Evolutionary conservation across 2,797 vertebrate genomes (phyloP), one percentile per base, ranked within the genome.

Genomic region (Galagoides demidoff): DNA sequence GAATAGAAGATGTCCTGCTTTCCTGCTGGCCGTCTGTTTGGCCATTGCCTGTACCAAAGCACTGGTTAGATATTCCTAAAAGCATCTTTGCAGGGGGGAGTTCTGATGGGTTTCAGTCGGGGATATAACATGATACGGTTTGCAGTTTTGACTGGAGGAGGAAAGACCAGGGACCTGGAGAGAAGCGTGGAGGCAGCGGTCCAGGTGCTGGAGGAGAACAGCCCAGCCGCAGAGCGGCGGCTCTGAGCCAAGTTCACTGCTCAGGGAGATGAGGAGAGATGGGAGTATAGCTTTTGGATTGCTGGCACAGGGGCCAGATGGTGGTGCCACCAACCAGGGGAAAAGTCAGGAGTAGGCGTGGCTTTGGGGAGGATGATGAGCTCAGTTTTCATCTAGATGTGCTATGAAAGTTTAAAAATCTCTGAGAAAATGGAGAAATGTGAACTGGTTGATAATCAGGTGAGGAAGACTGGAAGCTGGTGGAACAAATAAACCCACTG

Each of bases 401-500:
- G 19, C 45, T 95, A 43, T 34, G 63, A 91, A 52, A 95, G 34
- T 19, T 70, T 43, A 87, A 61, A 96, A 94, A n/a, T 70, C 61
- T 49, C 71, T 64, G 68, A 87, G 85, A 78, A 59, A 59, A 25
- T 17, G 34, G 45, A 94, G 61, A 86, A 52, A 52, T 92, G 70
- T 31, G 55, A 89, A 85, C 61, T 78, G 29, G 5, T 61, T 71
- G 61, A 89, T 43, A 59, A 63, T 43, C 13, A 68, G n/a, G 16
- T 57, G 31, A 92, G 87, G 59, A 96, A 34, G 64, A 59, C 52
- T 43, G 17, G 90, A 92, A 68, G 68, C 78, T 93, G 37, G 37
- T 85, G 76, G 92, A 92, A 96, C 77, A 88, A 92, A 92, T 90
- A 92, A 96, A 19, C 29, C 25, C 43, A 77, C 85, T 88, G 90